phyloP scores from a whole-genome alignment of 2,888 invertebrate genomes.

The Blastobasis lacticolella region DNA sequence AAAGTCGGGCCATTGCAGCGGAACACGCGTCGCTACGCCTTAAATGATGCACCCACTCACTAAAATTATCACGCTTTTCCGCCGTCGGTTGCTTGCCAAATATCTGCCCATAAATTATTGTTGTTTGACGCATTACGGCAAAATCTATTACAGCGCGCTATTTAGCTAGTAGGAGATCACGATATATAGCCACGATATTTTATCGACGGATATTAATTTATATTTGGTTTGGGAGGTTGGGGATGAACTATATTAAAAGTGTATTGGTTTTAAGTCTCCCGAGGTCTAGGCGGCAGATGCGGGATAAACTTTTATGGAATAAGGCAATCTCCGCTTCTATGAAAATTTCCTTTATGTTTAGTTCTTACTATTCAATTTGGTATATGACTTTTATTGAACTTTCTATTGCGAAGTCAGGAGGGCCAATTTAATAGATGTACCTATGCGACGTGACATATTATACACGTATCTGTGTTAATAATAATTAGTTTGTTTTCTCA shows the following conservation, averaged over 20 bases:
- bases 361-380: no score
- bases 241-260: neutral
- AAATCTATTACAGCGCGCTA: slow-evolving; percentile 44
- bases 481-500: no score
- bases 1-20: neutral
- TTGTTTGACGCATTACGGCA: slow-evolving; percentile 64
- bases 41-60: slow-evolving; percentile 36
- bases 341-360: no score
- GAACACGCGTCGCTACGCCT: slow-evolving; percentile 31
- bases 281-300: no score
- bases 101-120: slow-evolving; percentile 59
- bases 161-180: neutral
- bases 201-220: neutral
- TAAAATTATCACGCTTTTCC: slow-evolving; percentile 58
- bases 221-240: no score
- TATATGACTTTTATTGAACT: no score
- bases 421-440: no score
- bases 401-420: no score
- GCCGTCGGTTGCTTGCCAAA: slow-evolving; percentile 55
- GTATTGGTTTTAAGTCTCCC: neutral
- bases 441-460: no score
- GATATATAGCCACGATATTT: neutral
- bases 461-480: no score
- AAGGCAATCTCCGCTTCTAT: no score
- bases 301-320: no score